Base-by-base conservation (phyloP, 2,113 vertebrate genomes). In the Pardalotus punctatus region DNA sequence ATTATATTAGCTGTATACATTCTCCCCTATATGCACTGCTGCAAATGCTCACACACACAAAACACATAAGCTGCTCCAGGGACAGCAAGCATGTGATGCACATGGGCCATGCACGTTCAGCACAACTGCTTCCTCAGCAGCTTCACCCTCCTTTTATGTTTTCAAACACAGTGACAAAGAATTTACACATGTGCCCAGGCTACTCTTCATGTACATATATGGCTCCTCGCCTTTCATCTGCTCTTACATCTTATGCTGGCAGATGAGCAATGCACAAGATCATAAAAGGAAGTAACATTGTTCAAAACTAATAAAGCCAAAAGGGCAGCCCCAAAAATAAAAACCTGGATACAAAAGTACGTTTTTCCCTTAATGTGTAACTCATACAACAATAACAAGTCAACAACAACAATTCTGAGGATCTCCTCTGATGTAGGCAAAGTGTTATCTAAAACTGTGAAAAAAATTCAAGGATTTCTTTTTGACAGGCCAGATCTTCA, bases 101-200 rank as follows among this genome's bases (percentile, higher is more conserved):
- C 24, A 7, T 24, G 70, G 57, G 27, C 43, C 9, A 1, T 9
- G 27, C 27, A 43, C 5, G 17, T 76, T 43, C 54, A 81, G 29
- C 72, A 84, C 57, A 90, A 73, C 12, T 57, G 17, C 57, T 81
- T 72, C 81, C 81, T 79, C 86, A 91, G 57, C 65, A 95, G 58
- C 62, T 69, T 69, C 40, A 13, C 29, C 43, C 53, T 72, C 33
- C 17, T 57, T 42, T 65, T 8, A 24, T 38, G 31, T 14, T 89
- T 71, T 23, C 35, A 77, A 84, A 23, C 27, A 94, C 35, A 58
- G 4, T 16, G 29, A 36, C 42, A 74, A 64, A 29, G 31, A 43
- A 76, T 27, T 48, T 53, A 31, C 24, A 79, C 19, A 3, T 22
- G n/a, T 15, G 9, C 12, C 25, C 36, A 73, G 50, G 29, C 36